Conservation (phyloP, 2,888 invertebrate genomes). For the Drepana falcataria region DNA sequence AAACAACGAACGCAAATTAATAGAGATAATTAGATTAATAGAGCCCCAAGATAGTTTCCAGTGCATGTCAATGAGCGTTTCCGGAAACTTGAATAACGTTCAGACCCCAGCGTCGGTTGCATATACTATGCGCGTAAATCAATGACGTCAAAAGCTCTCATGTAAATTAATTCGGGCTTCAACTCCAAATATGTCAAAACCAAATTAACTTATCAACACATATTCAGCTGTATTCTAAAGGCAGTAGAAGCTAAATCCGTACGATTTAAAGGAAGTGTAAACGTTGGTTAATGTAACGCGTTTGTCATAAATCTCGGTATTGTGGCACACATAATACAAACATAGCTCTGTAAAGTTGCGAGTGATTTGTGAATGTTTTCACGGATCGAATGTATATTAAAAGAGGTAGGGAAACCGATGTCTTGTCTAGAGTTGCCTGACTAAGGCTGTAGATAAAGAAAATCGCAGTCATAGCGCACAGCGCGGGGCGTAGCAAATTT, state of each 20-base stretch:
- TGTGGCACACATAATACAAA: slow-evolving; percentile 14
- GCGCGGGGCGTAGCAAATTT: no score
- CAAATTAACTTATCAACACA: neutral
- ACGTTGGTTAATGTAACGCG: neutral
- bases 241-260: neutral
- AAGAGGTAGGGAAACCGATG: neutral
- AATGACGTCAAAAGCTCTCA: slow-evolving; percentile 27
- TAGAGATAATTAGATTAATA: no score
- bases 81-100: slow-evolving; percentile 13
- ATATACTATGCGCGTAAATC: slow-evolving; percentile 25
- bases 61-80: neutral
- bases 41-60: no score
- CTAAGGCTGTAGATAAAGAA: no score
- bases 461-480: no score
- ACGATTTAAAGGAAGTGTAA: neutral
- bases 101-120: slow-evolving; percentile 20
- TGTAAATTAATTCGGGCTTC: slow-evolving; percentile 30
- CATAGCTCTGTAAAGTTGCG: slow-evolving; percentile 4
- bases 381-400: neutral
- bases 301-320: slow-evolving; percentile 13
- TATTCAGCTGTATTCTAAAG: neutral
- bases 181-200: slow-evolving; percentile 7
- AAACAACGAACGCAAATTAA: no score
- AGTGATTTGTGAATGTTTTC: neutral
- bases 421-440: no score